phyloP scores from a whole-genome alignment of 1,140 invertebrate genomes.

The Drosophila kohkoa region DNA sequence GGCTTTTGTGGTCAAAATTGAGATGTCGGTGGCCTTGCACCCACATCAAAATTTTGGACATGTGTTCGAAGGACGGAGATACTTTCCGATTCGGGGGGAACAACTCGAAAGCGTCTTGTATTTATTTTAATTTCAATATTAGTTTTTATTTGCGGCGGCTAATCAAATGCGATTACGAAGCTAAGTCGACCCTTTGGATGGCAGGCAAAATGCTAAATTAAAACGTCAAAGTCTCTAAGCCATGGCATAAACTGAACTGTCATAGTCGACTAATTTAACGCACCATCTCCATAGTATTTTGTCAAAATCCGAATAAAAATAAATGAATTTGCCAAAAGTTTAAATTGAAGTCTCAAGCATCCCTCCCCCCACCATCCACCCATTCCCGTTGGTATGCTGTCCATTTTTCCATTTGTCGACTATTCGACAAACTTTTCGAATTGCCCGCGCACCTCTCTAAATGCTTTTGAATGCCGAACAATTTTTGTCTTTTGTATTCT shows the following conservation, averaged over 20 bases:
- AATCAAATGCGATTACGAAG: constrained; percentile 43
- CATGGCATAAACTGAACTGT: constrained; percentile 21
- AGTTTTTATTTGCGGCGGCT: constrained; percentile 15
- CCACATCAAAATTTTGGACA: constrained; percentile 44
- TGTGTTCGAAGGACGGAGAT: constrained; percentile 5
- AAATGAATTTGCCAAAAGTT: constrained; percentile 39
- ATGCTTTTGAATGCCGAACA: constrained; percentile 48
- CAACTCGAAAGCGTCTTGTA: constrained; percentile 7
- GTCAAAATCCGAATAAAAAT: not conserved
- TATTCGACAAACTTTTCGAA: constrained; percentile 38
- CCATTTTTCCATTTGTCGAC: constrained; percentile 13
- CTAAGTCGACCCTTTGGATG: constrained; percentile 23
- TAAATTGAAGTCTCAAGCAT: constrained; percentile 41
- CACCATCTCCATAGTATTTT: constrained; percentile 32
- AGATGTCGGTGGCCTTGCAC: constrained; percentile 44
- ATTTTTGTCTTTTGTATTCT: constrained; percentile 33
- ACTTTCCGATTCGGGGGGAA: constrained; percentile 7
- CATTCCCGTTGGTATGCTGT: constrained; percentile 8
- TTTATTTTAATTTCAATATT: constrained; percentile 18
- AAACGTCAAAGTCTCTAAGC: constrained; percentile 20
- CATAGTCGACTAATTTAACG: constrained; percentile 33
- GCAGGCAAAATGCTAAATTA: not conserved
- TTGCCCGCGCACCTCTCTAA: constrained; percentile 49
- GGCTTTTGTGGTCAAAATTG: constrained; percentile 53
- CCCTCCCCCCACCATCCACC: too few species aligned